Evolutionary conservation across 2,797 vertebrate genomes (phyloP).

Genomic region (Phylloscopus collybita): DNA sequence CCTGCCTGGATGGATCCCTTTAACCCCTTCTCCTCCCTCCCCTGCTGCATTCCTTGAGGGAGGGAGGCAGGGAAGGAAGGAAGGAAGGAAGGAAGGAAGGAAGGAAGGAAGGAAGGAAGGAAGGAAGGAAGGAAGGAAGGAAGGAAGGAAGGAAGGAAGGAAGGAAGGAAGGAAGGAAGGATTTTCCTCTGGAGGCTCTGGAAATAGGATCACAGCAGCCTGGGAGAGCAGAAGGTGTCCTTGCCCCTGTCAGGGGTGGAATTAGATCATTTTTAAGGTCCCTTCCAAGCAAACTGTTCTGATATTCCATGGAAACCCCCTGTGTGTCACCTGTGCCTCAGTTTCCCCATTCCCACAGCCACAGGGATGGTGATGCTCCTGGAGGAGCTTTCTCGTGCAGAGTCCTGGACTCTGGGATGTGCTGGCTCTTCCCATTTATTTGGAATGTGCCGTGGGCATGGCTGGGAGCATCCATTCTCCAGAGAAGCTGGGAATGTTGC

Average conservation of each 20-base stretch:
- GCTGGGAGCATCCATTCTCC: not conserved
- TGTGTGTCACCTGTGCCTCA: not conserved
- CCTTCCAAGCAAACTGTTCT: not conserved
- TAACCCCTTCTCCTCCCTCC: not conserved
- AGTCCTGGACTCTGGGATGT: accelerated
- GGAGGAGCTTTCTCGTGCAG: not conserved
- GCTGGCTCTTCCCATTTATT: not conserved
- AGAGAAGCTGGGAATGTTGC: not conserved
- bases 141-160: too few relatives aligned
- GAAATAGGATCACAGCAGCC: not conserved
- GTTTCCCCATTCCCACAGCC: not conserved
- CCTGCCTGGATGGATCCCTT: not conserved
- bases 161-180: not conserved
- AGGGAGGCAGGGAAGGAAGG: not conserved
- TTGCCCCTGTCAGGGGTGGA: accelerated
- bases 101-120: too few relatives aligned
- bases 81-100: too few relatives aligned
- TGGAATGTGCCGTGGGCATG: accelerated
- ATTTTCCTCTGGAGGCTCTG: not conserved
- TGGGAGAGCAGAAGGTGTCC: not conserved
- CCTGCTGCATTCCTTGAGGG: accelerated
- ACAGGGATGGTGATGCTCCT: accelerated
- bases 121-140: too few relatives aligned
- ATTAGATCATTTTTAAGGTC: not conserved
- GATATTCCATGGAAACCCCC: not conserved